phyloP scores from a whole-genome alignment of 2,888 invertebrate species.

The Cephus rjabovi region DNA sequence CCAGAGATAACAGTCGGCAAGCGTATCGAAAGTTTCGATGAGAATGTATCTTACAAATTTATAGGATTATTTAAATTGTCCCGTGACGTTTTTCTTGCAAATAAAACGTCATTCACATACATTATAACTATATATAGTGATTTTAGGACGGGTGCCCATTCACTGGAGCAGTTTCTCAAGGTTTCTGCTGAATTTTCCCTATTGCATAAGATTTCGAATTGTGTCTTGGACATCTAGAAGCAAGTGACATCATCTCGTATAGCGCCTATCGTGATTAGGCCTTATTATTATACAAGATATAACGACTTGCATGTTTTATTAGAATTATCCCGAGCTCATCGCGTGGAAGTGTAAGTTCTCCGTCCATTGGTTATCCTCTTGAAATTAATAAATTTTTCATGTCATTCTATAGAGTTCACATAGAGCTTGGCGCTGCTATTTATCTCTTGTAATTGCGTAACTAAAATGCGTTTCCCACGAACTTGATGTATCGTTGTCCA shows the following conservation, averaged over 20 bases:
- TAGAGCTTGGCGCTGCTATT: not conserved
- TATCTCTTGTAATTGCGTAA: not conserved
- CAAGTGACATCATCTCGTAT: not conserved
- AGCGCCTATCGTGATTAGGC: not conserved
- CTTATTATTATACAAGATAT: not conserved
- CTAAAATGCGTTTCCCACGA: not conserved
- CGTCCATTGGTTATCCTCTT: not conserved
- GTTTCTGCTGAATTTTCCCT: too few species aligned
- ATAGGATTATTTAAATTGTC: not conserved
- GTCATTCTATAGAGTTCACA: not conserved
- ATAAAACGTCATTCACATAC: too few species aligned
- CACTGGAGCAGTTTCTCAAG: too few species aligned
- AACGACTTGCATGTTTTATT: not conserved
- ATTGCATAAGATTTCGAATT: not conserved
- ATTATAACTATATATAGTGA: too few species aligned
- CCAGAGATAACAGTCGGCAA: not conserved
- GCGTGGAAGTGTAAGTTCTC: not conserved
- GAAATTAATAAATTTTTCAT: not conserved
- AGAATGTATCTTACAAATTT: not conserved
- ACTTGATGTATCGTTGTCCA: not conserved
- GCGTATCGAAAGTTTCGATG: not conserved
- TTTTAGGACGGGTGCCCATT: too few species aligned
- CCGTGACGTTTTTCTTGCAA: not conserved
- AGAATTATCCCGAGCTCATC: not conserved
- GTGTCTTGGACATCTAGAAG: not conserved